phyloP scores from a whole-genome alignment of 2,113 vertebrate genomes.

The Sturnira hondurensis region DNA sequence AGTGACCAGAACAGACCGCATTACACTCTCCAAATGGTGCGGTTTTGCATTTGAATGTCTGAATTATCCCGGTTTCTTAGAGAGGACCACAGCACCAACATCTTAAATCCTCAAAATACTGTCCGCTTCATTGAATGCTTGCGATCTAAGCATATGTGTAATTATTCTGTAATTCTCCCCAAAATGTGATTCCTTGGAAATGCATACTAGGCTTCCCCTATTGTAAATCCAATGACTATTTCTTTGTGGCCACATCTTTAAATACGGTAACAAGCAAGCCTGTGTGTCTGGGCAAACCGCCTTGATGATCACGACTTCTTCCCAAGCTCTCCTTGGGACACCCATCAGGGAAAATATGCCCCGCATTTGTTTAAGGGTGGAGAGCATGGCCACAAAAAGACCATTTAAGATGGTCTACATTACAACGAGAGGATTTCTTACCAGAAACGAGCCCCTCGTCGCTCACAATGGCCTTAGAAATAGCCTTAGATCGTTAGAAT shows the following conservation, averaged over 20 bases:
- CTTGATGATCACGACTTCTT: conserved; percentile 83
- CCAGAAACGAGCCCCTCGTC: conserved; percentile 67
- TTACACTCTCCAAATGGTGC: conserved; percentile 90
- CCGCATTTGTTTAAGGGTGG: conserved; percentile 80
- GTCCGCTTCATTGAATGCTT: conserved; percentile 91
- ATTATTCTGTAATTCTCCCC: conserved; percentile 94
- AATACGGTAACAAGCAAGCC: conserved; percentile 85
- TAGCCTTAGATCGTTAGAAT: conserved; percentile 76
- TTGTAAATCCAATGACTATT: conserved; percentile 90
- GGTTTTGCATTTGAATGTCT: conserved; percentile 95
- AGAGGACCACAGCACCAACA: conserved; percentile 90
- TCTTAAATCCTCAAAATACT: conserved; percentile 97
- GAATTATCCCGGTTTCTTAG: conserved; percentile 90
- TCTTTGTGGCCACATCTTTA: conserved; percentile 87
- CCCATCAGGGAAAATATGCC: conserved; percentile 47
- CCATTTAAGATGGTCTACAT: conserved; percentile 81
- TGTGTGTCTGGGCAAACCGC: conserved; percentile 82
- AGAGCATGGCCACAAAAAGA: conserved; percentile 81
- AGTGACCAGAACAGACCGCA: conserved; percentile 88
- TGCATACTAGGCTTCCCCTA: conserved; percentile 84
- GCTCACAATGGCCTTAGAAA: conserved; percentile 74
- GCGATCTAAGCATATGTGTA: conserved; percentile 94
- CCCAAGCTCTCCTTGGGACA: conserved; percentile 35
- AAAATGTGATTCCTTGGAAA: conserved; percentile 92
- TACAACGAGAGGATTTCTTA: conserved; percentile 75